Percentiles rank a stretch among this genome's conserved stretches.
These are phyloP conservation scores for Galagoides demidoff DNA, from an alignment of 2,797 vertebrate species.

Conservation along the genomic window DNA sequence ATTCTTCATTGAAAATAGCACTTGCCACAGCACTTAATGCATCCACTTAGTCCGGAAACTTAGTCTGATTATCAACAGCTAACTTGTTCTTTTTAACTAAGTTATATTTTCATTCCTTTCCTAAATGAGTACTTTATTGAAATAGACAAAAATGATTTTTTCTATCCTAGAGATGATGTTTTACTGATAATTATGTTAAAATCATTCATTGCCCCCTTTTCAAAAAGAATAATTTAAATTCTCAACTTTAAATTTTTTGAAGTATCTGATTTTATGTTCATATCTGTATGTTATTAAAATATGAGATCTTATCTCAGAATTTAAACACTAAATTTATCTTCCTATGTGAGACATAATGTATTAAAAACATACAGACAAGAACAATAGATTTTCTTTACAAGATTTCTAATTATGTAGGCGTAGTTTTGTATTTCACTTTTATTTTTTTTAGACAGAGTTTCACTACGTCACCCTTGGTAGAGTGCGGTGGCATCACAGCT, in stretches of 20 bases:
- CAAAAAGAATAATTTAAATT: not conserved
- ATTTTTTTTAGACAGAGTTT: not conserved
- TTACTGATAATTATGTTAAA: not conserved
- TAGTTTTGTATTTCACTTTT: not conserved
- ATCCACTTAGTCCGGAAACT: not conserved
- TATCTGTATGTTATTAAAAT: slow-evolving; percentile 6
- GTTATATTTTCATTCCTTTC: not conserved
- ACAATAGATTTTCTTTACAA: not conserved
- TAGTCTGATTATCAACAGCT: not conserved
- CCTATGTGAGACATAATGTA: not conserved
- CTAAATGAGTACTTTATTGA: not conserved
- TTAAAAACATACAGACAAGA: not conserved
- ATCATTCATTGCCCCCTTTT: not conserved
- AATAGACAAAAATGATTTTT: not conserved
- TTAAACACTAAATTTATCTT: not conserved
- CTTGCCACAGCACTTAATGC: not conserved
- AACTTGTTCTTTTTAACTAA: slow-evolving; percentile 26
- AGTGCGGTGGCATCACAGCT: too few species aligned
- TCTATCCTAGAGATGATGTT: not conserved
- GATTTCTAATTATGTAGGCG: not conserved
- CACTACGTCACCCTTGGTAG: too few species aligned
- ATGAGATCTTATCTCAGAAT: not conserved
- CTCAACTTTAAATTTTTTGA: not conserved
- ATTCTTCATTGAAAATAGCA: slow-evolving; percentile 45
- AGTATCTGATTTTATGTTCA: not conserved